Percentiles rank a stretch among this genome's conserved stretches.
Evolutionary conservation across 2,888 invertebrate species (phyloP).

Genomic region (Lycaena phlaeas): DNA sequence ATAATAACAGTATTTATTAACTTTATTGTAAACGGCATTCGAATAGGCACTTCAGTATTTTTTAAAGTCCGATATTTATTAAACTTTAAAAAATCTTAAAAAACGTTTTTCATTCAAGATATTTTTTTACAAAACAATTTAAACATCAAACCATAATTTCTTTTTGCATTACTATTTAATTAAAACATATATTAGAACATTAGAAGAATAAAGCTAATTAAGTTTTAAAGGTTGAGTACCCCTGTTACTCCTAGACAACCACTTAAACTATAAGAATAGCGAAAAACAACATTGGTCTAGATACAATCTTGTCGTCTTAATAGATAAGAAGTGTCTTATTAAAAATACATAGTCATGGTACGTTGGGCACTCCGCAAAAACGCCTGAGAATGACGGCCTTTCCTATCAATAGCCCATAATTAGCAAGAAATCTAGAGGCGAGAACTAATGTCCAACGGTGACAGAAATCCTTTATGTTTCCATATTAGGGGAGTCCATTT

Average conservation of each 20-base stretch:
- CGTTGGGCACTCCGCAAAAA: slow-evolving; percentile 35
- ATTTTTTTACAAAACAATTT: too few species aligned
- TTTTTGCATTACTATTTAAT: too few species aligned
- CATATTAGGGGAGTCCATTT: too few species aligned
- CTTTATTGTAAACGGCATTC: too few species aligned
- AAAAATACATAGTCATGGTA: slow-evolving; percentile 32
- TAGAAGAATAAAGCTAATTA: background rate
- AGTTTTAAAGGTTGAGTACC: background rate
- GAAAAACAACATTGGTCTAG: slow-evolving; percentile 6
- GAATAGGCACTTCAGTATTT: too few species aligned
- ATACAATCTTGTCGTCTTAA: slow-evolving; percentile 30
- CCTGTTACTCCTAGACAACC: slow-evolving; percentile 1
- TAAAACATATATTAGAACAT: background rate
- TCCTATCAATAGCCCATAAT: slow-evolving; percentile 25
- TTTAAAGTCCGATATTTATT: too few species aligned
- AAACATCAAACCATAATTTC: too few species aligned
- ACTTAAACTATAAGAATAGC: background rate
- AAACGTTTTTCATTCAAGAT: too few species aligned
- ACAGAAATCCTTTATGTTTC: slow-evolving; percentile 29
- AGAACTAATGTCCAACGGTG: slow-evolving; percentile 32
- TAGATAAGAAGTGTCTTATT: slow-evolving; percentile 38
- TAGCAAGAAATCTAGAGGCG: slow-evolving; percentile 13
- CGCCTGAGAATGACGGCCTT: slow-evolving; percentile 30
- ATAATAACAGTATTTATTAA: too few species aligned
- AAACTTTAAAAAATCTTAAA: too few species aligned